Evolutionary conservation across 2,888 invertebrate species (phyloP), one percentile per base, ranked within the genome.

Genomic region (Sisyra terminalis): DNA sequence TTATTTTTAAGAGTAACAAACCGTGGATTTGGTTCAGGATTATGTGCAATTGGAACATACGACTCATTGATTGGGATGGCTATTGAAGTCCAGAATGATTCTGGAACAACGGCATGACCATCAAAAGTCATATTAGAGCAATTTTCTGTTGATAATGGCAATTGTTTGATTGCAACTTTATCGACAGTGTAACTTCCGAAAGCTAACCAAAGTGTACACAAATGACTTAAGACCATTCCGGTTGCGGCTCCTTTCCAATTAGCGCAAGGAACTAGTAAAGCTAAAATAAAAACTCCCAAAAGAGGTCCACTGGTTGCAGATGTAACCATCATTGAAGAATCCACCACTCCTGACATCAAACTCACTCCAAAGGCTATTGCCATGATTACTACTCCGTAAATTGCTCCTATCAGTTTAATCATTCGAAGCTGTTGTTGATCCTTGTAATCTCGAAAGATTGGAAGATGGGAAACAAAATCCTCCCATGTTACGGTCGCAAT

Each of bases 401-500:
- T 55, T 2, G 79, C 67, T 18, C 79, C 80, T 46, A 84, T 73
- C 18, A 73, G 58, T 63, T 86, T 86, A 51, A 84, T 82, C 37
- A 75, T 57, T 38, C 67, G 69, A 11, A 83, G 59, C 53, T 79
- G 79, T 46, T 81, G 74, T 38, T 71, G 73, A 53, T 87, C 86
- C 46, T 65, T 73, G 49, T 83, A 66, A 41, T 73, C 74, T 52
- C 73, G 78, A 55, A 85, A 71, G 2, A 70, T 66, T 0, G 84
- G 83, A 14, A 80, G 69, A 36, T 78, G 78, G 0, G 78, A 74
- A 3, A 88, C 64, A 56, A 89, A 89, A 60, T 89, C 89, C 57
- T 89, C 89, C 76, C 85, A 88, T 7, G 84, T 78, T 1, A 88
- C 88, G 0, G 88, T 87, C 0, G 87, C 80, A 47, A 88, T 58